These are phyloP conservation scores for Aspidiotus destructor DNA, from an alignment of 2,888 invertebrate genomes.

Conservation along the genomic window DNA sequence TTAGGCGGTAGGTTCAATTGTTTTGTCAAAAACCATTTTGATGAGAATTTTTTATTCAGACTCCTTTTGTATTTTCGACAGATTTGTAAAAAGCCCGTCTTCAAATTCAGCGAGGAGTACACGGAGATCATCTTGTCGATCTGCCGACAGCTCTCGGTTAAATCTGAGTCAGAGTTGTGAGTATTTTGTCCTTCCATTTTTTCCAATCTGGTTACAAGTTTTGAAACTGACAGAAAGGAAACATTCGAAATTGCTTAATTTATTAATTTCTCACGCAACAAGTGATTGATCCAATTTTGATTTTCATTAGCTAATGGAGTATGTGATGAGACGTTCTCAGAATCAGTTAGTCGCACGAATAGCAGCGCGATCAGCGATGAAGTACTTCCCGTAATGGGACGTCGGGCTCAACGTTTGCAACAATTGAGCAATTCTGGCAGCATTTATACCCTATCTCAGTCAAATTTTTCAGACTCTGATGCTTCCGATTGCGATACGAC, in stretches of 20 bases:
- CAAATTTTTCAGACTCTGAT: constrained; percentile 28
- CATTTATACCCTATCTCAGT: constrained; percentile 14
- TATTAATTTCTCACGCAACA: too few relatives aligned
- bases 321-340: constrained; percentile 39
- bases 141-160: neutral
- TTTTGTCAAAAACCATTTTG: neutral
- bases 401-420: constrained; percentile 34
- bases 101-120: neutral
- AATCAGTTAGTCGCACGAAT: constrained; percentile 58
- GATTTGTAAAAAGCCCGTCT: neutral
- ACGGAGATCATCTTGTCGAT: neutral
- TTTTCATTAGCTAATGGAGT: neutral
- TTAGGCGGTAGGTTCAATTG: constrained; percentile 11
- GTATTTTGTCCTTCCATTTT: neutral
- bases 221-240: too few relatives aligned
- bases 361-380: constrained; percentile 53
- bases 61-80: neutral
- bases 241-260: too few relatives aligned
- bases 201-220: too few relatives aligned
- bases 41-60: neutral
- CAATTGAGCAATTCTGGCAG: constrained; percentile 19
- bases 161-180: neutral
- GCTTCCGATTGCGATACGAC: constrained; percentile 27
- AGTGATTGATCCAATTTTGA: neutral
- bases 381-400: constrained; percentile 36